phyloP scores from a whole-genome alignment of 2,888 invertebrate genomes.

The Hypercompe scribonia region DNA sequence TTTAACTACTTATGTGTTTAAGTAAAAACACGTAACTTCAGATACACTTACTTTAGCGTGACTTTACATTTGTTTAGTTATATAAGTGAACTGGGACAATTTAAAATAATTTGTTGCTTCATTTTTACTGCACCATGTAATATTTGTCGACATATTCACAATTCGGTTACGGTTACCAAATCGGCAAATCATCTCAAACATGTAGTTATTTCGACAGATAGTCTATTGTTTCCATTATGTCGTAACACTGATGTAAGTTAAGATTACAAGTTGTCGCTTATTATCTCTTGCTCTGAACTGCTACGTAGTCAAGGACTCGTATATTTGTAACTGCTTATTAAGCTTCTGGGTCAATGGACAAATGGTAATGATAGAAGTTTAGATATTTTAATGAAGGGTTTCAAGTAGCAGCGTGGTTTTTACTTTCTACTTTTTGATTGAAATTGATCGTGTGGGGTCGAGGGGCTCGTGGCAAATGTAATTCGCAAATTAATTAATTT shows the following conservation, averaged over 20 bases:
- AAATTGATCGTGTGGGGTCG: constrained; percentile 29
- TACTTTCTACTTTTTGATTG: constrained; percentile 30
- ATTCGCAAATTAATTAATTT: constrained; percentile 15
- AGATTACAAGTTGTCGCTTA: constrained; percentile 58
- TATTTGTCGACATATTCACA: constrained; percentile 28
- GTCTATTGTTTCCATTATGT: constrained; percentile 68
- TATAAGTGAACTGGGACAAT: background rate
- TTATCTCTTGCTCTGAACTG: constrained; percentile 38
- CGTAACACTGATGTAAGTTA: constrained; percentile 54
- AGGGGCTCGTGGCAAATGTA: constrained; percentile 7
- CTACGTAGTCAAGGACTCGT: constrained; percentile 40
- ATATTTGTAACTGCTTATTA: constrained; percentile 39
- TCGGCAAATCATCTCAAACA: constrained; percentile 50
- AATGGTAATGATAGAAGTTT: constrained; percentile 41
- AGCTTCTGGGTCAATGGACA: constrained; percentile 45
- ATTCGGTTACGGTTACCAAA: constrained; percentile 53
- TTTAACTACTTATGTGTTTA: no score
- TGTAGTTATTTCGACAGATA: constrained; percentile 51
- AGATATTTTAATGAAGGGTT: constrained; percentile 40
- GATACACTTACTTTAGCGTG: background rate
- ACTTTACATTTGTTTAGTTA: background rate
- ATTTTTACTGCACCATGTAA: constrained; percentile 6
- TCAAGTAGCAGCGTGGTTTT: constrained; percentile 28
- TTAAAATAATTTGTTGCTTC: constrained; percentile 3
- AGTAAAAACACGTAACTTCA: background rate